Base-by-base conservation (phyloP, 1,140 invertebrate genomes). In the Popillia japonica region DNA sequence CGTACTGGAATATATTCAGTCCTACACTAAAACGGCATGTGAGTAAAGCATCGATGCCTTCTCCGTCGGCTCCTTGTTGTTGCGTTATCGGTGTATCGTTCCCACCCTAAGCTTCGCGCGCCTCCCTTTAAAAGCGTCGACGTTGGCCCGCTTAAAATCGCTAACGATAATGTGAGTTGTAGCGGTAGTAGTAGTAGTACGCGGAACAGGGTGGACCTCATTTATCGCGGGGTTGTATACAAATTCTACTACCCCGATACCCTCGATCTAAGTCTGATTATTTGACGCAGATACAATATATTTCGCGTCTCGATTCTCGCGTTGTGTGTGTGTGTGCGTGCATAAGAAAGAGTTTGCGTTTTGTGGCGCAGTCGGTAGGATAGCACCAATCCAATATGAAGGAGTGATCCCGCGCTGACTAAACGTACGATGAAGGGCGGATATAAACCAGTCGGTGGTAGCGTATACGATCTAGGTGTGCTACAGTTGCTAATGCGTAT, bases 361-460 rank as follows among this genome's bases (percentile, higher is more conserved):
- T 68, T 22, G 61, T 34, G 48, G 48, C 48, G 48, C 48, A 55
- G n/a, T 55, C 48, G 48, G 48, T 55, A n/a, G 14, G 48, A 48
- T 17, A 55, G 17, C 48, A 14, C 48, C 14, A 55, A 17, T 17
- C 48, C 48, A 55, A 55, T 55, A 55, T 55, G 48, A 14, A n/a
- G 6, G 48, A 55, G 48, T 55, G 48, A 55, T 17, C 48, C 48
- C 17, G 11, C 14, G 14, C 6, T 17, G 48, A 17, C n/a, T 55
- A 17, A 17, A 17, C 48, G 48, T 17, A 68, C 22, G 20, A 68
- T 68, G 61, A 68, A 68, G 61, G 61, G 61, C 22, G 61, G 61
- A 68, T 68, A 68, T 34, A 68, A 68, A 68, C 27, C 61, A 55
- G 48, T 55, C 61, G 61, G 61, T 68, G 61, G 61, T 68, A 68